Percentiles rank a stretch among this genome's conserved stretches.
phyloP scores from a whole-genome alignment of 2,113 vertebrate species.

The Ochotona princeps region DNA sequence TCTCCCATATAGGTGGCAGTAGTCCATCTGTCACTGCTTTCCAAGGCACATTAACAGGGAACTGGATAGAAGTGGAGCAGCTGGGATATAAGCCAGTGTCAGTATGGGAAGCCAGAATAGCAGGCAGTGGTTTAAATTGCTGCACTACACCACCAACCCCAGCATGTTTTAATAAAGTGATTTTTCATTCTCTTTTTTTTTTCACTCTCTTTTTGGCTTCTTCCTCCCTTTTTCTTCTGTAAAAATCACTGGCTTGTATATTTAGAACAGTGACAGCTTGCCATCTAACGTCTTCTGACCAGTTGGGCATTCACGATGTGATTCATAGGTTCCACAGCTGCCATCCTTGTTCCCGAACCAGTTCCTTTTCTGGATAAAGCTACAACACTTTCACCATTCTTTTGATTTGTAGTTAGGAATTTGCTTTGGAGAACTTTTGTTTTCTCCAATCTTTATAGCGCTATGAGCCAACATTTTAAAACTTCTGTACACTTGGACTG shows the following conservation, averaged over 20 bases:
- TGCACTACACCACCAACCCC: too few species aligned
- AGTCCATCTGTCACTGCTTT: too few species aligned
- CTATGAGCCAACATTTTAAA: neutral
- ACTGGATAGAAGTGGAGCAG: too few species aligned
- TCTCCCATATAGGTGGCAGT: too few species aligned
- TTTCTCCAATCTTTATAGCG: neutral
- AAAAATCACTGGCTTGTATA: neutral
- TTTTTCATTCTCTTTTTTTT: neutral
- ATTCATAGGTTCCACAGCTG: neutral
- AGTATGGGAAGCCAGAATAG: too few species aligned
- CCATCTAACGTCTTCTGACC: neutral
- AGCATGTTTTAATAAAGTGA: too few species aligned
- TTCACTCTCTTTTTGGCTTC: neutral
- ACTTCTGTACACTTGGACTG: neutral
- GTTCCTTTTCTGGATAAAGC: neutral
- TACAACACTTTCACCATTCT: neutral
- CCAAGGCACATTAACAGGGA: too few species aligned
- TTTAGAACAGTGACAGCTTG: neutral
- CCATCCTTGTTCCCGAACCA: neutral
- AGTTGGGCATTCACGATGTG: neutral
- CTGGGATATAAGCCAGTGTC: too few species aligned
- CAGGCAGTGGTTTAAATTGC: too few species aligned
- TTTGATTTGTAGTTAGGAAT: constrained; percentile 19
- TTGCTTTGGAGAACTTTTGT: neutral
- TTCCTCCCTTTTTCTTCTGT: neutral